Percentiles rank a stretch among this genome's conserved stretches.
phyloP scores from a whole-genome alignment of 2,888 invertebrate species.

The Diplolepis rosae region DNA sequence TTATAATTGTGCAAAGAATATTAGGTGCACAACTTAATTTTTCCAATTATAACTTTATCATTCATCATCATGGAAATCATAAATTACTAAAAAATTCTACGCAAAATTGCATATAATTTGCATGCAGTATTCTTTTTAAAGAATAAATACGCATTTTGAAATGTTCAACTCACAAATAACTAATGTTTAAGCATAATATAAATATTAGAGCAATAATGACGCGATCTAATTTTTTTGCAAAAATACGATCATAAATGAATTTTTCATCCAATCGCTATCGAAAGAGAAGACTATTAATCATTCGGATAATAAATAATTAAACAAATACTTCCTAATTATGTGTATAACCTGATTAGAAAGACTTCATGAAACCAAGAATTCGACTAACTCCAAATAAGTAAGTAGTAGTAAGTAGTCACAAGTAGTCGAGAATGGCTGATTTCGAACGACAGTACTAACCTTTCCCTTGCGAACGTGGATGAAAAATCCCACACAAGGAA shows the following conservation, averaged over 20 bases:
- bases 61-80: not conserved
- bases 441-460: slow-evolving; percentile 26
- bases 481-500: slow-evolving; percentile 22
- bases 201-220: not conserved
- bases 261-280: not conserved
- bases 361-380: not conserved
- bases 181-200: not conserved
- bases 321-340: not conserved
- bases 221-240: not conserved
- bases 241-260: not conserved
- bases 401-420: slow-evolving; percentile 13
- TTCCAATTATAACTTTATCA: not conserved
- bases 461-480: slow-evolving; percentile 11
- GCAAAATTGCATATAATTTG: not conserved
- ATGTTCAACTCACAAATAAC: too few relatives aligned
- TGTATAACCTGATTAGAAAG: not conserved
- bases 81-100: not conserved
- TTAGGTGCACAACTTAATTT: not conserved
- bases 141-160: too few relatives aligned
- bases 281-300: not conserved
- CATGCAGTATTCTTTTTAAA: too few relatives aligned
- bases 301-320: not conserved
- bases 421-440: slow-evolving; percentile 31
- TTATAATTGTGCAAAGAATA: not conserved
- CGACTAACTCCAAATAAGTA: slow-evolving; percentile 15